Evolutionary conservation across 2,888 invertebrate genomes (phyloP).

Genomic region (Ctena decussata): DNA sequence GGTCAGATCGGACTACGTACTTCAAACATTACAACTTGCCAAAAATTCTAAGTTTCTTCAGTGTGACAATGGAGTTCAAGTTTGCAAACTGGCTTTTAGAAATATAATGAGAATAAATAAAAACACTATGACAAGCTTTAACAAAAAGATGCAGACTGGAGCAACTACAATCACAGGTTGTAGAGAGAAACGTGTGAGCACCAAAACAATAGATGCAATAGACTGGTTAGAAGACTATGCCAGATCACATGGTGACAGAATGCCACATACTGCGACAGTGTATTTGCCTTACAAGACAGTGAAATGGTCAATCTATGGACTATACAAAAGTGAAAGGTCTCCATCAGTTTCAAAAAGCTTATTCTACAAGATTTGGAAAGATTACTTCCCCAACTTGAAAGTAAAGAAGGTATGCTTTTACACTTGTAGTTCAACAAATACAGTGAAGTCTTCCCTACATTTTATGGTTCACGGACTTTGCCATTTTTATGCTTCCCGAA

Average conservation of each 20-base stretch:
- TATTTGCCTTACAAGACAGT: conserved; percentile 9
- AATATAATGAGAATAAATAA: background rate
- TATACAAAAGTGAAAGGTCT: background rate
- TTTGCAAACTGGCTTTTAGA: background rate
- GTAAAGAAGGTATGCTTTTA: conserved; percentile 11
- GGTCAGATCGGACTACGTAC: background rate
- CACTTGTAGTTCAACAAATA: background rate
- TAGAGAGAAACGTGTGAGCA: background rate
- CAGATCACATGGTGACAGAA: conserved; percentile 22
- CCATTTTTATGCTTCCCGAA: too few relatives aligned
- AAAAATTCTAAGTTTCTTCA: background rate
- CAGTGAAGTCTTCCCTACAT: too few relatives aligned
- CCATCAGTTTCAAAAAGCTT: background rate
- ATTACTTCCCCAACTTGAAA: background rate
- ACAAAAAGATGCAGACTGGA: background rate
- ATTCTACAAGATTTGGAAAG: conserved; percentile 11
- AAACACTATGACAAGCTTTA: background rate
- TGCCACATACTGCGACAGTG: background rate
- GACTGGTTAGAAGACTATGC: conserved; percentile 22
- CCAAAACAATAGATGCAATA: background rate
- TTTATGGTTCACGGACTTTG: too few relatives aligned
- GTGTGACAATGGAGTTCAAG: background rate
- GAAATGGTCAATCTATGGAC: background rate
- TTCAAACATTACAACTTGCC: background rate
- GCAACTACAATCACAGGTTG: background rate